Evolutionary conservation across 2,888 invertebrate genomes (phyloP).

Genomic region (Nomada ruficornis): DNA sequence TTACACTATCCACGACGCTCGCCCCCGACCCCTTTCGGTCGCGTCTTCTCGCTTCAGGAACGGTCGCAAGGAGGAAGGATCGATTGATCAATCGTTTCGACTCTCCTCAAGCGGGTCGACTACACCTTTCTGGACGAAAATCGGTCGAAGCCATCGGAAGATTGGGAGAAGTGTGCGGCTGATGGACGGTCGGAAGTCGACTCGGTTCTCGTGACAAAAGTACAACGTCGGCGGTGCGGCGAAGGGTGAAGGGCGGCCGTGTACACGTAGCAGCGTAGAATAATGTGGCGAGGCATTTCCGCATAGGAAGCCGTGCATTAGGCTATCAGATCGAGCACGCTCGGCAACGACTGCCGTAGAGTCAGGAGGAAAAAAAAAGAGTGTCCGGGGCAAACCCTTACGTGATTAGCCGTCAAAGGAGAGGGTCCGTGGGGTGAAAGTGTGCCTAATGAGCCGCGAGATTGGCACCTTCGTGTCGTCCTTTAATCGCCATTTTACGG

Average conservation of each 20-base stretch:
- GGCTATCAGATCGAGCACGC: slow-evolving; percentile 84
- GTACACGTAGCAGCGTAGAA: slow-evolving; percentile 77
- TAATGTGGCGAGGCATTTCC: slow-evolving; percentile 83
- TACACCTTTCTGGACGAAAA: not conserved
- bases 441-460: slow-evolving; percentile 65
- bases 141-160: slow-evolving; percentile 34
- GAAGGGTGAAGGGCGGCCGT: slow-evolving; percentile 60
- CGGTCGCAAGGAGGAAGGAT: not conserved
- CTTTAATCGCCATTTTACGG: slow-evolving; percentile 66
- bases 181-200: slow-evolving; percentile 41
- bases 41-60: slow-evolving; percentile 36
- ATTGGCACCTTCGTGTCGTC: slow-evolving; percentile 65
- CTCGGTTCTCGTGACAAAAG: slow-evolving; percentile 79
- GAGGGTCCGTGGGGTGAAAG: slow-evolving; percentile 55
- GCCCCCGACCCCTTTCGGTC: slow-evolving; percentile 20
- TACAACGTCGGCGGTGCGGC: slow-evolving; percentile 71
- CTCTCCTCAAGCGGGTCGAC: slow-evolving; percentile 3
- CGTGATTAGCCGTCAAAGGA: slow-evolving; percentile 76
- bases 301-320: slow-evolving; percentile 84
- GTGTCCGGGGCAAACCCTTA: slow-evolving; percentile 73
- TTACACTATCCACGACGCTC: slow-evolving; percentile 18
- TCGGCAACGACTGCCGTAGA: slow-evolving; percentile 69
- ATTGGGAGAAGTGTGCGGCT: slow-evolving; percentile 35
- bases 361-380: slow-evolving; percentile 71
- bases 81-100: slow-evolving; percentile 31